These are phyloP conservation scores for Drosophila bocki DNA, from an alignment of 1,140 invertebrate species.

Conservation along the genomic window DNA sequence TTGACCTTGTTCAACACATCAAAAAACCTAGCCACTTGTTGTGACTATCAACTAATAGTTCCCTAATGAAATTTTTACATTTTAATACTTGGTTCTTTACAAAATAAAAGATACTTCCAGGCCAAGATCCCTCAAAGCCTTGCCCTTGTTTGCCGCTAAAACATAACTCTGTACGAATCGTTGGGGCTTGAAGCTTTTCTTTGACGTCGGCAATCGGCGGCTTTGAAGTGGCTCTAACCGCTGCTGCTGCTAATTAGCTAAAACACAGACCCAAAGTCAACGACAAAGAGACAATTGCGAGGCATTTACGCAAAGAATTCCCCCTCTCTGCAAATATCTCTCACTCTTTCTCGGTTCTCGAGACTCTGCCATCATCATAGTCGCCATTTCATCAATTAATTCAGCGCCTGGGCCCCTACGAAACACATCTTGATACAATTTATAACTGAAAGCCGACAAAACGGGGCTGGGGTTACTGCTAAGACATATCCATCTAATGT, in stretches of 20 bases:
- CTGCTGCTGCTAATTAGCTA: slow-evolving; percentile 66
- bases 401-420: slow-evolving; percentile 40
- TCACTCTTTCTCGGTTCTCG: slow-evolving; percentile 11
- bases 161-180: slow-evolving; percentile 10
- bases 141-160: slow-evolving; percentile 31
- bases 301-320: slow-evolving; percentile 55
- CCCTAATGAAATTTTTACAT: not conserved
- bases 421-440: slow-evolving; percentile 73
- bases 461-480: slow-evolving; percentile 4
- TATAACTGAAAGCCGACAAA: slow-evolving; percentile 36
- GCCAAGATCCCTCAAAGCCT: slow-evolving; percentile 13
- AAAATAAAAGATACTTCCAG: not conserved
- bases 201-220: slow-evolving; percentile 46
- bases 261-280: slow-evolving; percentile 42
- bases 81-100: not conserved
- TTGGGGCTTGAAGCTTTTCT: slow-evolving; percentile 20
- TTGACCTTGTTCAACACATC: not conserved
- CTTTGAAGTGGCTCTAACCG: slow-evolving; percentile 41
- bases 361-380: slow-evolving; percentile 28
- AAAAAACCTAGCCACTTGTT: not conserved
- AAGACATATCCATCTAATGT: slow-evolving; percentile 25
- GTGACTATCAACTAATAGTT: not conserved
- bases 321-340: slow-evolving; percentile 13
- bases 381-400: slow-evolving; percentile 65
- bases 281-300: slow-evolving; percentile 55